phyloP scores from a whole-genome alignment of 2,797 vertebrate species.

The Antennarius maculatus region DNA sequence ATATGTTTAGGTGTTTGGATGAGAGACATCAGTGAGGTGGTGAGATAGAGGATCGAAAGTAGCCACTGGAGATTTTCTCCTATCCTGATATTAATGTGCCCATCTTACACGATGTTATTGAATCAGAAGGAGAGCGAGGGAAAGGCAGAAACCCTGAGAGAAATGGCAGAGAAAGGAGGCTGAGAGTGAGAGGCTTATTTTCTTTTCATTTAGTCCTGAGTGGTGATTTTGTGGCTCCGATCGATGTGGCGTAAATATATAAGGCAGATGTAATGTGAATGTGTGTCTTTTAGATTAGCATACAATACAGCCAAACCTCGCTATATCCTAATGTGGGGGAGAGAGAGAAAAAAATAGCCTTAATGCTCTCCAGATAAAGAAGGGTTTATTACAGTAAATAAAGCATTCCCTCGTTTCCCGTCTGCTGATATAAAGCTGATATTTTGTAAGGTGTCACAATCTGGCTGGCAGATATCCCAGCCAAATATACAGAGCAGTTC shows the following conservation, averaged over 20 bases:
- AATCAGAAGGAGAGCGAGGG: slow-evolving; percentile 44
- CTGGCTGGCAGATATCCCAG: slow-evolving; percentile 37
- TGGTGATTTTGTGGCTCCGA: slow-evolving; percentile 50
- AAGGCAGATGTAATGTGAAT: slow-evolving; percentile 61
- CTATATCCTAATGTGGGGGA: slow-evolving; percentile 41
- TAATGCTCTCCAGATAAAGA: slow-evolving; percentile 42
- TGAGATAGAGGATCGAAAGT: slow-evolving; percentile 21
- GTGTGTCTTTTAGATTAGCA: slow-evolving; percentile 66
- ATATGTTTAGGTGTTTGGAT: not conserved
- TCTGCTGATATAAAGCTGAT: slow-evolving; percentile 41
- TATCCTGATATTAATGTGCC: slow-evolving; percentile 59
- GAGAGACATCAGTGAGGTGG: not conserved
- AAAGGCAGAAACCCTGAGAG: slow-evolving; percentile 20
- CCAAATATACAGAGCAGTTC: slow-evolving; percentile 26
- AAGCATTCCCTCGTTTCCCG: slow-evolving; percentile 44
- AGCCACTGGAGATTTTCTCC: slow-evolving; percentile 32
- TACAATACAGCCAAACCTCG: slow-evolving; percentile 43
- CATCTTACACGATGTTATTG: slow-evolving; percentile 54
- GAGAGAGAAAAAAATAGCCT: slow-evolving; percentile 13
- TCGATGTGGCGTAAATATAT: slow-evolving; percentile 68
- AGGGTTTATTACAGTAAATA: slow-evolving; percentile 64
- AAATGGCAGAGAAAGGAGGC: slow-evolving; percentile 50
- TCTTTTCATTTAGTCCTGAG: slow-evolving; percentile 69
- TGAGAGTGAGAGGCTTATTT: slow-evolving; percentile 57
- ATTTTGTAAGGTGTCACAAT: slow-evolving; percentile 41